These are phyloP conservation scores for Holothuria scabra DNA, from an alignment of 53 echinoderm and acorn worm species.

Conservation along the genomic window DNA sequence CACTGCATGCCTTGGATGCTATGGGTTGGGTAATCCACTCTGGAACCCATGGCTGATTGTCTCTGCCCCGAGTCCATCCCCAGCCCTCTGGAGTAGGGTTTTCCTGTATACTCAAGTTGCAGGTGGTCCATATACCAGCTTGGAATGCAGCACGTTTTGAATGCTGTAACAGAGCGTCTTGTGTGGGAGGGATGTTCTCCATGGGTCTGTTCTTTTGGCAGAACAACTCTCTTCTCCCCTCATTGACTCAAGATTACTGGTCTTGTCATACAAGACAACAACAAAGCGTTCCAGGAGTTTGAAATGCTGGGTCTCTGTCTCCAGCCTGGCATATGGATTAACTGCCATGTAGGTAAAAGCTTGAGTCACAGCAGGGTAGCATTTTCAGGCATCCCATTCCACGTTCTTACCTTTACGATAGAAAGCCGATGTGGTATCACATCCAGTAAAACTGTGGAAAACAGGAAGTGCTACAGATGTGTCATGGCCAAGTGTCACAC, in stretches of 20 bases:
- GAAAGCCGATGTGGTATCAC: constrained; percentile 62
- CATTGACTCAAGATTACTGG: constrained; percentile 32
- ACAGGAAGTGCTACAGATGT: constrained; percentile 40
- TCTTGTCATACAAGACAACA: constrained; percentile 25
- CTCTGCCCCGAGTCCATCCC: constrained; percentile 4
- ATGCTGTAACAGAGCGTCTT: constrained; percentile 24
- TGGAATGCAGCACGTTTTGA: constrained; percentile 11
- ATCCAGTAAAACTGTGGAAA: constrained; percentile 67
- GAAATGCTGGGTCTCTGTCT: constrained; percentile 18
- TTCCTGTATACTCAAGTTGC: neutral
- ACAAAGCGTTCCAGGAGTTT: constrained; percentile 25
- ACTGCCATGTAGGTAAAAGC: constrained; percentile 48
- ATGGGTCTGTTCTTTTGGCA: constrained; percentile 1
- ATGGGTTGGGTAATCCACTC: constrained; percentile 38
- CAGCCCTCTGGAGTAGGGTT: constrained; percentile 5
- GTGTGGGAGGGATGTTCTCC: constrained; percentile 48
- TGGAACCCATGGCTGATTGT: constrained; percentile 4
- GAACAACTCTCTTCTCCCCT: constrained; percentile 36
- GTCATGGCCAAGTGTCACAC: constrained; percentile 52
- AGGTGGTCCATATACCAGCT: constrained; percentile 42
- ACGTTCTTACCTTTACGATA: constrained; percentile 46
- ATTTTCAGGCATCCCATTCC: constrained; percentile 60
- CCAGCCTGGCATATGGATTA: constrained; percentile 22
- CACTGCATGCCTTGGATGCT: constrained; percentile 14
- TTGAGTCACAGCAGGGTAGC: constrained; percentile 56